Base-by-base conservation (phyloP, 2,797 vertebrate species). In the Adelosebastes latens region DNA sequence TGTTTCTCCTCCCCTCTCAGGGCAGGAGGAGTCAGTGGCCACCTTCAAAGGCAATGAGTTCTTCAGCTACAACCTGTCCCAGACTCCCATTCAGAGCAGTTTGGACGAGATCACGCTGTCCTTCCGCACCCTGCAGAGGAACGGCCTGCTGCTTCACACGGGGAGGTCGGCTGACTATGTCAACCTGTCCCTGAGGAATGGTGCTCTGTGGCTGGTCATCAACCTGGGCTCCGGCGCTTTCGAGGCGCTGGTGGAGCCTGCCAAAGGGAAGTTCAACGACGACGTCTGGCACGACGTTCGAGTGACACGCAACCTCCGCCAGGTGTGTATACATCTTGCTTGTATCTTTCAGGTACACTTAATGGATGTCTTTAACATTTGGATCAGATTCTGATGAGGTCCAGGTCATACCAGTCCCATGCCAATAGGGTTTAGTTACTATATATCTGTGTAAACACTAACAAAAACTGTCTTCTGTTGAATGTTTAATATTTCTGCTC, bases 61-160 rank as follows among this genome's bases (percentile, higher is more conserved):
- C 95, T 99, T 99, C 97, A 99, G 97, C 96, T 99, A 98, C 90
- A 97, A 99, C 96, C 96, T 98, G 85, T 98, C 98, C 1, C 97
- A 97, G 94, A 97, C 96, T 73, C 98, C 98, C 49, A 99, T 99
- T 94, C 98, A 98, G 96, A 99, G 98, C 96, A 99, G 97, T 92
- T 92, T 97, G 34, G 98, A 99, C 5, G 98, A 99, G 96, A 97
- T 99, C 95, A 97, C 97, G 1, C 93, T 99, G 83, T 97, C 97
- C 75, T 99, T 99, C 94, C 97, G 97, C 49, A 99, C 98, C 1
- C 94, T 96, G 86, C 98, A 99, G 93, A 96, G 98, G 84, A 97
- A 98, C 1, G 97, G 98, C 78, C 96, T 99, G 61, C 97, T 99
- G 93, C 96, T 99, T 27, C 98, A 99, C 96, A 99, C 98, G 0